phyloP scores from a whole-genome alignment of 2,888 invertebrate species.

The Neria commutata region DNA sequence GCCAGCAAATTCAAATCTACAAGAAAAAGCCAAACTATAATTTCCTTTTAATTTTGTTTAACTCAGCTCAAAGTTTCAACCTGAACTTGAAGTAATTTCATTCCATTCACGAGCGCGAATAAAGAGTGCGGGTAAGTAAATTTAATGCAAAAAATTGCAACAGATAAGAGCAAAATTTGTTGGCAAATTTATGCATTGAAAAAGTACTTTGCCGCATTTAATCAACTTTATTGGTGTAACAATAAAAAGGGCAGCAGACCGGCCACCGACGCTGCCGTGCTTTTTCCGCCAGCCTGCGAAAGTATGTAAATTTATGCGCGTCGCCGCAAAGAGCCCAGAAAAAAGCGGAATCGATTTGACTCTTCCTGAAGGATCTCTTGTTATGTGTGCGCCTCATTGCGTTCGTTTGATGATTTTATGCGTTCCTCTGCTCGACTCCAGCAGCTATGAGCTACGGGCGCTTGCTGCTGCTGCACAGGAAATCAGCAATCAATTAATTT shows the following conservation, averaged over 20 bases:
- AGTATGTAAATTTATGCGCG: constrained; percentile 3
- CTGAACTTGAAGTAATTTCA: not conserved
- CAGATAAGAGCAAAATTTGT: constrained; percentile 20
- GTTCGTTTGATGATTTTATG: not conserved
- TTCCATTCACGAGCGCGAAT: not conserved
- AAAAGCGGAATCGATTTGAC: not conserved
- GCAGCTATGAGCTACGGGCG: not conserved
- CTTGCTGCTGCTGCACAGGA: constrained; percentile 9
- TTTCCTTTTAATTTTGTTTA: too few species aligned
- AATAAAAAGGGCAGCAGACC: constrained; percentile 21
- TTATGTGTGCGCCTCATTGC: not conserved
- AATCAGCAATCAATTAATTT: constrained; percentile 34
- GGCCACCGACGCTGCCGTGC: not conserved
- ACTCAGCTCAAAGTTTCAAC: too few species aligned
- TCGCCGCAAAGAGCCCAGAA: not conserved
- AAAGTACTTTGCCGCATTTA: constrained; percentile 47
- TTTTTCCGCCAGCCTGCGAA: not conserved
- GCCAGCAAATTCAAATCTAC: too few species aligned
- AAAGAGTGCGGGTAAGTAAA: not conserved
- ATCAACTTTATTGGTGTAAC: constrained; percentile 54
- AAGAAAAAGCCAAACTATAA: too few species aligned
- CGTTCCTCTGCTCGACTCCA: not conserved
- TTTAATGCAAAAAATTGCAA: not conserved
- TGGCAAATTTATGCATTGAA: constrained; percentile 51
- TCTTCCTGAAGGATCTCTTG: not conserved